phyloP scores from a whole-genome alignment of 2,113 vertebrate genomes.

The Scomber japonicus region DNA sequence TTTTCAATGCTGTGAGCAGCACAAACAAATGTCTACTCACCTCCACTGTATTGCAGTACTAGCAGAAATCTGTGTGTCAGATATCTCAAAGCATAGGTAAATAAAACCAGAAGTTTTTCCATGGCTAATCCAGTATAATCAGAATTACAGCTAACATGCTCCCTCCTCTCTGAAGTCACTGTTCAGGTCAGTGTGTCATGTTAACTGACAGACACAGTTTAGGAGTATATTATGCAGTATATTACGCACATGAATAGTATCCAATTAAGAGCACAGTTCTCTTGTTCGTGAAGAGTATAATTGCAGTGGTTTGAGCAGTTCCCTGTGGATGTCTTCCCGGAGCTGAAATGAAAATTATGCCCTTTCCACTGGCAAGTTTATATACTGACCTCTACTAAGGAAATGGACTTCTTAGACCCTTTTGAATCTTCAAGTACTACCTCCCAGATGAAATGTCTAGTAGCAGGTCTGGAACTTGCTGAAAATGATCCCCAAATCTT shows the following conservation, averaged over 20 bases:
- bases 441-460: slow-evolving; percentile 30
- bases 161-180: slow-evolving; percentile 18
- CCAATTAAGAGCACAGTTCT: slow-evolving; percentile 46
- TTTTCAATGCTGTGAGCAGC: too few species aligned
- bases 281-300: slow-evolving; percentile 47
- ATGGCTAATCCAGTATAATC: neutral
- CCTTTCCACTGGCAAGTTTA: slow-evolving; percentile 62
- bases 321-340: slow-evolving; percentile 44
- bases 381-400: slow-evolving; percentile 45
- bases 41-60: too few species aligned
- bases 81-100: too few species aligned
- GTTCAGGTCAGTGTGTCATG: slow-evolving; percentile 39
- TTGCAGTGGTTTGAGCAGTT: slow-evolving; percentile 42
- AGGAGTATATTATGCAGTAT: slow-evolving; percentile 19
- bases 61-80: too few species aligned
- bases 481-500: slow-evolving; percentile 22
- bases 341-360: slow-evolving; percentile 58
- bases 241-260: slow-evolving; percentile 51
- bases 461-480: slow-evolving; percentile 10
- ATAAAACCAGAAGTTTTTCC: too few species aligned
- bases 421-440: slow-evolving; percentile 19
- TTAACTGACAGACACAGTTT: slow-evolving; percentile 26
- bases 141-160: neutral
- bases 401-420: slow-evolving; percentile 40
- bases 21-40: too few species aligned